phyloP scores from a whole-genome alignment of 1,140 invertebrate species.

The Listronotus bonariensis region DNA sequence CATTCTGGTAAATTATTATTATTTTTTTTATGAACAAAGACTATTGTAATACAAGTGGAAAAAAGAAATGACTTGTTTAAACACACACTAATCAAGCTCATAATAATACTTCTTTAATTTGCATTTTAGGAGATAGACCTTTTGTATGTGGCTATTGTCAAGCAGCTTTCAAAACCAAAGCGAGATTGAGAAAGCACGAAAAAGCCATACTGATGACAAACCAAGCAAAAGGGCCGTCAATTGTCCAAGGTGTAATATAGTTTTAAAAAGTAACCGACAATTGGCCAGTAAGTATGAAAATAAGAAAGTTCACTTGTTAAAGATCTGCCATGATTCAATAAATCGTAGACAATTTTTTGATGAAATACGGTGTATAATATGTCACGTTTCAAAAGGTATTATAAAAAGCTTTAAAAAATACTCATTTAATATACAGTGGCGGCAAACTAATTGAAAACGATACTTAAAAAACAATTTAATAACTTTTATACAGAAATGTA shows the following conservation, averaged over 20 bases:
- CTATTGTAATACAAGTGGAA: too few species aligned
- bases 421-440: slow-evolving; percentile 29
- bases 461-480: too few species aligned
- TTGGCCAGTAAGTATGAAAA: slow-evolving; percentile 19
- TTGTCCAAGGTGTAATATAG: slow-evolving; percentile 44
- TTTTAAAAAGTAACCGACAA: slow-evolving; percentile 42
- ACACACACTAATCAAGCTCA: not conserved
- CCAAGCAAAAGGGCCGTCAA: slow-evolving; percentile 31
- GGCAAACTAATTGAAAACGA: too few species aligned
- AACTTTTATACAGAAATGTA: too few species aligned
- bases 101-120: not conserved
- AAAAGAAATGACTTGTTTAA: too few species aligned
- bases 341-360: too few species aligned
- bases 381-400: too few species aligned
- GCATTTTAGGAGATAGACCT: slow-evolving; percentile 42
- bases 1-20: slow-evolving; percentile 42
- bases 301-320: too few species aligned
- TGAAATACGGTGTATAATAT: too few species aligned
- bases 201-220: slow-evolving; percentile 38
- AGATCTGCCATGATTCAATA: too few species aligned
- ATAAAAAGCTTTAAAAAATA: too few species aligned
- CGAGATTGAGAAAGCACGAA: slow-evolving; percentile 45
- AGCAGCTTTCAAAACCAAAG: slow-evolving; percentile 47
- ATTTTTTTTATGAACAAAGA: too few species aligned
- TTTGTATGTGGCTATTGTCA: slow-evolving; percentile 46